Evolutionary conservation across 64 coral and sea anemone species (phyloP).

Genomic region (Orbicella faveolata): DNA sequence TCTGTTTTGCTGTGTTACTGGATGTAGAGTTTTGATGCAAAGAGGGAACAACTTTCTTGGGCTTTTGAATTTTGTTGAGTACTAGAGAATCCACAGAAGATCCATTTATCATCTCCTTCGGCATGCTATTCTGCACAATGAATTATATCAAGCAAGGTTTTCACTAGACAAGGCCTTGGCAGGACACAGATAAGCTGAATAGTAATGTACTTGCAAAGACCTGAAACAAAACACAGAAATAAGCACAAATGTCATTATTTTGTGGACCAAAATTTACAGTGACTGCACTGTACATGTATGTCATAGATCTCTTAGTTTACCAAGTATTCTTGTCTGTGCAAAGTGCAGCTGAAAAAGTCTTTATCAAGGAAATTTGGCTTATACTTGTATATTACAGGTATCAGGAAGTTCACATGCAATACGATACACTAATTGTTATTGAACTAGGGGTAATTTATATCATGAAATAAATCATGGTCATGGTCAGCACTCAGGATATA

Average conservation of each 20-base stretch:
- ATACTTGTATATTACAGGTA: too few relatives aligned
- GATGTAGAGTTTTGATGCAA: constrained; percentile 4
- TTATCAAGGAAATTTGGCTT: too few relatives aligned
- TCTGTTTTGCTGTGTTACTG: background rate
- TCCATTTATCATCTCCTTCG: constrained; percentile 36
- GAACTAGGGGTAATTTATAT: too few relatives aligned
- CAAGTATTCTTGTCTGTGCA: background rate
- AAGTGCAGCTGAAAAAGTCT: too few relatives aligned
- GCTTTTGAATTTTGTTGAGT: constrained; percentile 21
- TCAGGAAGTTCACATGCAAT: too few relatives aligned
- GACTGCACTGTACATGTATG: background rate
- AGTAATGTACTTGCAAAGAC: background rate
- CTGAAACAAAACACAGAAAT: background rate
- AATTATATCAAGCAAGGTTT: background rate
- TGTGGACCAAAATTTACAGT: background rate
- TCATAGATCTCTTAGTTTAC: too few relatives aligned
- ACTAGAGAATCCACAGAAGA: background rate
- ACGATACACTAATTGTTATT: too few relatives aligned
- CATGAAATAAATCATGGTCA: too few relatives aligned
- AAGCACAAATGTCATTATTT: background rate
- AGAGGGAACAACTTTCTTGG: constrained; percentile 1
- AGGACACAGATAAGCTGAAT: background rate
- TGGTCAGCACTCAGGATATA: too few relatives aligned
- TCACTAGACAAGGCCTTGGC: background rate
- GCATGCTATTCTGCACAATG: constrained; percentile 16